Base-by-base conservation (phyloP, 2,888 invertebrate genomes). In the Caenorhabditis sulstoni region DNA sequence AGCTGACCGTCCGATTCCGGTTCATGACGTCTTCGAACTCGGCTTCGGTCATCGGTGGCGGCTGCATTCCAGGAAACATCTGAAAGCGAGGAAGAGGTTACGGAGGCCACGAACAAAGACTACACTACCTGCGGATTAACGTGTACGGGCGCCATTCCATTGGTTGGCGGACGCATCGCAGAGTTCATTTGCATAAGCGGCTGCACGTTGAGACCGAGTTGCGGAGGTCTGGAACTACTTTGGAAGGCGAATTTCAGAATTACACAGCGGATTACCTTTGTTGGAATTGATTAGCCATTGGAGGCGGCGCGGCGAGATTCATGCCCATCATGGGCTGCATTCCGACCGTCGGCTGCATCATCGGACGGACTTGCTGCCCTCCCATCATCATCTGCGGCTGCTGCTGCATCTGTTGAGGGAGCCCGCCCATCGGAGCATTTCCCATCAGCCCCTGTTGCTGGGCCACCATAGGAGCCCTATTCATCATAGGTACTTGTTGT, bases 11-110 rank as follows among this genome's bases (percentile, higher is more conserved):
- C 44, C 79, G 68, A 92, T 99, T 99, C 82, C 98, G 93, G 71
- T 95, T 94, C 95, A 99, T 97, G 68, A 97, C 95, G 91, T 99
- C 99, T 91, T 99, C 98, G 92, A 97, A 97, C 92, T 99, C 99
- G 44, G 94, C 95, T 91, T 98, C 98, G 82, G 94, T 79, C 9
- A 87, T 65, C 7, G 57, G 52, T 4, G 59, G 50, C 12, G 41
- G 53, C 39, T 80, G 80, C 57, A 80, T 74, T 47, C 70, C 66
- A 9, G 82, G 78, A 67, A 80, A 80, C 76, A 82, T 80, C 66
- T 77, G 44, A 37, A 44, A 2, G 29, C 35, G 14, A 41, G 16
- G 29, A 23, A 39, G 9, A 23, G 23, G 18, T 16, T 1, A 7
- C n/a, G 16, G n/a, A 8, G 7, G 16, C n/a, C 2, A 52, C 29